Percentiles rank a stretch among this genome's conserved stretches.
Evolutionary conservation across 2,113 vertebrate genomes (phyloP).

Genomic region (Astur gentilis): DNA sequence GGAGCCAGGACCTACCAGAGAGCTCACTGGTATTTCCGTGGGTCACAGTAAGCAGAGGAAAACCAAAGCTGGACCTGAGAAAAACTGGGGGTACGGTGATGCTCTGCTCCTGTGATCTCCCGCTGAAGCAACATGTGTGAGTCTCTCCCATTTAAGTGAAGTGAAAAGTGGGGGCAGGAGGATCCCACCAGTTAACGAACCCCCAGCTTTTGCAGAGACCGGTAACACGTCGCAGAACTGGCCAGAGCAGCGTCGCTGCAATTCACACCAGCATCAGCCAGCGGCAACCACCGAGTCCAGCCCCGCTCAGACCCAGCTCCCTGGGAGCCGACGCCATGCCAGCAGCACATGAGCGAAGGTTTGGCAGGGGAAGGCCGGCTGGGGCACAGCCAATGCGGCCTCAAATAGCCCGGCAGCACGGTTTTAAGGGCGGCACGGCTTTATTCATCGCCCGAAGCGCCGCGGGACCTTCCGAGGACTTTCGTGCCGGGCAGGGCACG

Average conservation of each 20-base stretch:
- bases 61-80: not conserved
- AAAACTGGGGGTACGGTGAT: not conserved
- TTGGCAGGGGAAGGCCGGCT: not conserved
- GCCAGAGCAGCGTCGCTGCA: not conserved
- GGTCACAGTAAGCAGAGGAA: not conserved
- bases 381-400: not conserved
- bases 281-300: not conserved
- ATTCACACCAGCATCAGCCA: not conserved
- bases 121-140: not conserved
- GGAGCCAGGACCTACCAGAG: not conserved
- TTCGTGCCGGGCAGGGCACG: not conserved
- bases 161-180: not conserved
- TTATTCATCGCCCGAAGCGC: accelerated
- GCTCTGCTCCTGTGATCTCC: not conserved
- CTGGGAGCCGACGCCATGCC: accelerated
- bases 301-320: not conserved
- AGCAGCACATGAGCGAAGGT: accelerated
- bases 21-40: not conserved
- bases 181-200: not conserved
- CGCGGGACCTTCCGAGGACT: accelerated
- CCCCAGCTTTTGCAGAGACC: not conserved
- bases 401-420: accelerated
- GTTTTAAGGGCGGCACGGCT: not conserved
- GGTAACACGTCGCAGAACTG: accelerated
- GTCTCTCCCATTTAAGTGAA: not conserved